Evolutionary conservation across 2,797 vertebrate species (phyloP), one percentile per base, ranked within the genome.

Genomic region (Bradypodion ventrale): DNA sequence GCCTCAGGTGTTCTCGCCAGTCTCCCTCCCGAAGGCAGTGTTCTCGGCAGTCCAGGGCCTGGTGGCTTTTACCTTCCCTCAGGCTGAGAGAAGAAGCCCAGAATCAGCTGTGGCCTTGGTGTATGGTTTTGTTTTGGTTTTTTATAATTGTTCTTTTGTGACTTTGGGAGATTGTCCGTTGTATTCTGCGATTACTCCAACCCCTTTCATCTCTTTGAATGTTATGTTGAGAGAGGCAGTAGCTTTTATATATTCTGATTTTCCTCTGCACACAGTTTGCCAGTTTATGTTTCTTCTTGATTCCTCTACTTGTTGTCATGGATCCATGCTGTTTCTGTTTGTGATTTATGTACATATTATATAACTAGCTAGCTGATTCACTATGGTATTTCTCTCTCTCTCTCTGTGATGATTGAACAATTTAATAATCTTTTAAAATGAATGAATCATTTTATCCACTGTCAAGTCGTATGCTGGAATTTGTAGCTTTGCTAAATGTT

Each of bases 281-380:
- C 52, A 42, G 1, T 35, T 37, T 13, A 40, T 78, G 69, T 16
- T 40, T 49, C 27, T 0, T 23, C 52, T 46, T 52, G 44, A 82
- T 84, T 80, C 52, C 75, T 29, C 44, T 60, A 1, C 27, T 5
- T 44, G 7, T n/a, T 87, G 73, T 60, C 79, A 7, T 29, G 70
- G 56, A 52, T 59, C 44, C 46, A 37, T 0, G 9, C 0, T 60
- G 25, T 69, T 83, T 82, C 59, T 75, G 12, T 74, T 87, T 7
- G 16, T 62, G 59, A 59, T 73, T 12, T 40, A 70, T 37, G 5
- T 73, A 65, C 16, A 12, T 65, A 52, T 74, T 60, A 69, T 40
- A 76, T 49, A 0, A 1, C 0, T 60, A 25, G 15, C 72, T 78
- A 70, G 0, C 0, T 4, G 0, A 25, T 19, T 32, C 81, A 35